Evolutionary conservation across 1,140 invertebrate genomes (phyloP), one percentile per base, ranked within the genome.

Genomic region (Ips nitidus): DNA sequence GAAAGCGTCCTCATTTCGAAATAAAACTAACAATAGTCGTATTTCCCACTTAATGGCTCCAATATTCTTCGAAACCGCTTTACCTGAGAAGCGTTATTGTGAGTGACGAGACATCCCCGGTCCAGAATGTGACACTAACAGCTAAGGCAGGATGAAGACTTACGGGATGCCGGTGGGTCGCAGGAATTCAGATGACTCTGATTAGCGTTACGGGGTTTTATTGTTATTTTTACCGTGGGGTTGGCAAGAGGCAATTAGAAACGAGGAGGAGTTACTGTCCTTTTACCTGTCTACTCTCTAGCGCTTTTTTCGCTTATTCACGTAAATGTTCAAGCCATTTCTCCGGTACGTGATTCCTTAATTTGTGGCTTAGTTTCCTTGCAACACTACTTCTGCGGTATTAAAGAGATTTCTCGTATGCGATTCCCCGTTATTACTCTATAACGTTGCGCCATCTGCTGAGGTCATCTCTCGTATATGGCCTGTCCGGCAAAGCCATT

Each of bases 401-500:
- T 45, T 56, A 56, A 58, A 43, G 36, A 66, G 43, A 63, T 58
- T 38, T 41, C 41, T 22, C 42, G 22, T 59, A 41, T 60, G 42
- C 58, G 58, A 62, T 53, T 56, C 40, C 4, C 52, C 40, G 75
- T 78, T 79, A 80, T 80, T 77, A 78, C 77, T 75, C 75, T 72
- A 78, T 78, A 80, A 79, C 60, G 70, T 67, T 70, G 70, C 70
- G 76, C 75, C 77, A 77, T 77, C 75, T 76, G 75, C 71, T 73
- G 66, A 61, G 71, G 53, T 75, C 76, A 75, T 79, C 78, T 80
- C 7, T 41, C 7, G 77, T 79, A 78, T 78, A 79, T 78, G 74
- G 77, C 71, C 73, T 77, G 78, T 78, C 75, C 73, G 76, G 78
- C 22, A 75, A 77, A 73, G 73, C 77, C 79, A 79, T 80, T 80